These are phyloP conservation scores for Lapara coniferarum DNA, from an alignment of 2,888 invertebrate species.

Conservation along the genomic window DNA sequence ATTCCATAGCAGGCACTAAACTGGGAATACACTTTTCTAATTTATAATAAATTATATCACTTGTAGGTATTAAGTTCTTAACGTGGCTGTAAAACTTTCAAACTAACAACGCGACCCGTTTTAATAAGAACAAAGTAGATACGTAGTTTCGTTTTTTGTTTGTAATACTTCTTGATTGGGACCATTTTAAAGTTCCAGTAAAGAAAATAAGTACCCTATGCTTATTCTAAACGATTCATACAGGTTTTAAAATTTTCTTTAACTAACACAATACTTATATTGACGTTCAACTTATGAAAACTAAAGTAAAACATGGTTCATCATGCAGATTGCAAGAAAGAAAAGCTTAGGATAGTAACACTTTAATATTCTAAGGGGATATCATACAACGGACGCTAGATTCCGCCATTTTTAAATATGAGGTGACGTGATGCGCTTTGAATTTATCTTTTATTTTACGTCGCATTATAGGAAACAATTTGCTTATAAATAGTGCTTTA, in stretches of 20 bases:
- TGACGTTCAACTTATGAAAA: constrained; percentile 1
- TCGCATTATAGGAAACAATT: background rate
- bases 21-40: constrained; percentile 20
- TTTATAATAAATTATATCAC: constrained; percentile 7
- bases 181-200: background rate
- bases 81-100: background rate
- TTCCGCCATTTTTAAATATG: constrained; percentile 13
- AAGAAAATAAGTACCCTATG: background rate
- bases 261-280: too few species aligned
- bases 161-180: background rate
- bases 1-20: constrained; percentile 23
- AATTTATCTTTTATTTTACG: background rate
- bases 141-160: background rate
- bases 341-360: constrained; percentile 11
- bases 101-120: background rate
- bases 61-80: constrained; percentile 9
- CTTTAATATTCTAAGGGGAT: constrained; percentile 3
- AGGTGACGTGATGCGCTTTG: constrained; percentile 12
- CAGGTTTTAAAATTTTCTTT: too few species aligned
- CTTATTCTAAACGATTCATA: background rate
- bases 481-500: background rate
- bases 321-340: constrained; percentile 18
- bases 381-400: constrained; percentile 18
- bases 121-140: background rate
- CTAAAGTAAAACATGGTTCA: constrained; percentile 15